Evolutionary conservation across 2,797 vertebrate species (phyloP).

Genomic region (Cossypha heuglini): DNA sequence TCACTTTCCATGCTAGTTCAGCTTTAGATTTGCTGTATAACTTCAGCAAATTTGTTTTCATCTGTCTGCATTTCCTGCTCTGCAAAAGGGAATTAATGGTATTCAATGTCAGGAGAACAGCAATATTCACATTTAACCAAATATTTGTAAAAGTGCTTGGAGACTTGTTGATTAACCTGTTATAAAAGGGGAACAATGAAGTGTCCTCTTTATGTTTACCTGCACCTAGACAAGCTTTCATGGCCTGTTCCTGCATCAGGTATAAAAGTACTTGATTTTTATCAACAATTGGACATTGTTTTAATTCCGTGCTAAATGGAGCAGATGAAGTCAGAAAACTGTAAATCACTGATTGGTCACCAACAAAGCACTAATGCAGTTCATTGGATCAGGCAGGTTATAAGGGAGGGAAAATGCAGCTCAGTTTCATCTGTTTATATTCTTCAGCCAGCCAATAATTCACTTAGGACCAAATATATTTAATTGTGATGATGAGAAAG

Average conservation of each 20-base stretch:
- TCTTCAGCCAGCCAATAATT: neutral
- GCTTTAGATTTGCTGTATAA: neutral
- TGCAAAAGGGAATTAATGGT: neutral
- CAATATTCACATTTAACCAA: neutral
- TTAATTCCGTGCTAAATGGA: neutral
- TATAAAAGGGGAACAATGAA: neutral
- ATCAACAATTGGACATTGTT: constrained; percentile 38
- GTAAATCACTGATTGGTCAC: neutral
- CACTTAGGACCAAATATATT: neutral
- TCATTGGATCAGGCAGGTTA: neutral
- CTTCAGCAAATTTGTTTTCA: neutral
- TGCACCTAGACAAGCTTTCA: neutral
- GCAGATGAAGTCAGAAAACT: neutral
- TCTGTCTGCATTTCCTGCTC: neutral
- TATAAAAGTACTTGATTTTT: constrained; percentile 24
- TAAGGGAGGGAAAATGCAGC: neutral
- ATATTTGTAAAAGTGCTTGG: constrained; percentile 10
- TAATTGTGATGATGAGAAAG: neutral
- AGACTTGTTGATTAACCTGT: neutral
- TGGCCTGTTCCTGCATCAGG: neutral
- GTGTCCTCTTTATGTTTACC: neutral
- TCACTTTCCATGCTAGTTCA: neutral
- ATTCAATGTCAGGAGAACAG: neutral
- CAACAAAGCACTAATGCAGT: neutral
- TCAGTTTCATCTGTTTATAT: neutral